Percentiles rank a stretch among this genome's conserved stretches.
These are phyloP conservation scores for Electrophaes corylata DNA, from an alignment of 2,888 invertebrate genomes.

Conservation along the genomic window DNA sequence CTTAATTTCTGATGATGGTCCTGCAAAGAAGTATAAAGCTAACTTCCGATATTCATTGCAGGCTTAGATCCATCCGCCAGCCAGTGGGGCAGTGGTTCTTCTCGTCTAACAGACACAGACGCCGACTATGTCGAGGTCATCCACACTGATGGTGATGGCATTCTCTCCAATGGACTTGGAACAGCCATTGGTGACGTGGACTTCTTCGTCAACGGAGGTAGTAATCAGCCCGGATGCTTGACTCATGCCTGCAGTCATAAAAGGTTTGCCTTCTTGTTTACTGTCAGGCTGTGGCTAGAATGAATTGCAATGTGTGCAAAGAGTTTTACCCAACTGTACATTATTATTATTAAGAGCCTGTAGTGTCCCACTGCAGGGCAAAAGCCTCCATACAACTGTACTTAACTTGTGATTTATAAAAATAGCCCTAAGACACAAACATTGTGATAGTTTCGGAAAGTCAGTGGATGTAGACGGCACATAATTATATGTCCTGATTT, in stretches of 20 bases:
- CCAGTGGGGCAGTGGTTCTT: constrained; percentile 50
- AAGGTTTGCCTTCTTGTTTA: constrained; percentile 3
- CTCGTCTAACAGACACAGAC: constrained; percentile 48
- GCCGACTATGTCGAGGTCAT: constrained; percentile 68
- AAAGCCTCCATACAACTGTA: too few relatives aligned
- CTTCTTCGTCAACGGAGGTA: constrained; percentile 94
- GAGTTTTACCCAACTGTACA: too few relatives aligned
- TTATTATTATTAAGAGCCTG: too few relatives aligned
- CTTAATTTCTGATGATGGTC: too few relatives aligned
- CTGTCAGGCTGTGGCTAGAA: too few relatives aligned
- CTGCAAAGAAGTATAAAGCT: not conserved
- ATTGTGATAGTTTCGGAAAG: too few relatives aligned
- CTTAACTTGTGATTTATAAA: too few relatives aligned
- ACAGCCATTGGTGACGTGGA: constrained; percentile 92
- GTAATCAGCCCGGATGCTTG: constrained; percentile 82
- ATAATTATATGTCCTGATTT: too few relatives aligned
- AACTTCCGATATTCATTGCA: constrained; percentile 24
- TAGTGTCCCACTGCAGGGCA: too few relatives aligned
- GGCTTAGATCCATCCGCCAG: constrained; percentile 60
- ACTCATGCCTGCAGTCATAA: constrained; percentile 57
- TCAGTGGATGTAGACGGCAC: too few relatives aligned
- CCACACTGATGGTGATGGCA: constrained; percentile 61
- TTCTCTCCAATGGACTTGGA: constrained; percentile 84
- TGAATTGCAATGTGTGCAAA: too few relatives aligned
- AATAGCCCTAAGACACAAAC: too few relatives aligned